phyloP scores from a whole-genome alignment of 2,888 invertebrate species.

The Napeogenes sylphis region DNA sequence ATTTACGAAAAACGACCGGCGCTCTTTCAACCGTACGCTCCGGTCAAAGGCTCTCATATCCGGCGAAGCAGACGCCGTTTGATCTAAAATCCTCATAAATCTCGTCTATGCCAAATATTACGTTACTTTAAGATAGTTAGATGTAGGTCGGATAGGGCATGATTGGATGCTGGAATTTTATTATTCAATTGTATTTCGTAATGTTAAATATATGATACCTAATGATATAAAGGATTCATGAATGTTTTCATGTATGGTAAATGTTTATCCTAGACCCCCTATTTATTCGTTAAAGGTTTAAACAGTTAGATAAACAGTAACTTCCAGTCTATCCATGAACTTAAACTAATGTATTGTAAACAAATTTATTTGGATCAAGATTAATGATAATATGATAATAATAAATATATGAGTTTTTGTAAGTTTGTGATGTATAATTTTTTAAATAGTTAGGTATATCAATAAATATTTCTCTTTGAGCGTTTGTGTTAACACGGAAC shows the following conservation, averaged over 20 bases:
- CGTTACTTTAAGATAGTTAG: conserved; percentile 3
- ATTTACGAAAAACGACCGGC: conserved; percentile 9
- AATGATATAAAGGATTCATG: background rate
- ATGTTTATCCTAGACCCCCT: too few species aligned
- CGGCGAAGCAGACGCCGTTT: conserved; percentile 36
- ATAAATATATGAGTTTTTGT: too few species aligned
- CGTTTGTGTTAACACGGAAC: conserved; percentile 40
- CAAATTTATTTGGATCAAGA: too few species aligned
- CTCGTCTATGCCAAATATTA: conserved; percentile 11
- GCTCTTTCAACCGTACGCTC: conserved; percentile 30
- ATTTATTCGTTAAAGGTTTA: too few species aligned
- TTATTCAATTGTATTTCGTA: background rate
- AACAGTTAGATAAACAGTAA: too few species aligned
- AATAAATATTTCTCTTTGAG: too few species aligned
- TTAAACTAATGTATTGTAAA: too few species aligned
- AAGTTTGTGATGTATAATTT: too few species aligned
- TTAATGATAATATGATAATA: too few species aligned
- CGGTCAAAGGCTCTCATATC: conserved; percentile 44
- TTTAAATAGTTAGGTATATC: too few species aligned
- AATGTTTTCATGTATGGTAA: conserved; percentile 1
- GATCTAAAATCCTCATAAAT: conserved; percentile 37
- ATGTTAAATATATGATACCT: background rate
- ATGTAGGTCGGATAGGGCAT: conserved; percentile 1
- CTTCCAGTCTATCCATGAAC: too few species aligned
- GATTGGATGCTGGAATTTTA: background rate